phyloP scores from a whole-genome alignment of 2,888 invertebrate species.

The Chorisops tibialis region DNA sequence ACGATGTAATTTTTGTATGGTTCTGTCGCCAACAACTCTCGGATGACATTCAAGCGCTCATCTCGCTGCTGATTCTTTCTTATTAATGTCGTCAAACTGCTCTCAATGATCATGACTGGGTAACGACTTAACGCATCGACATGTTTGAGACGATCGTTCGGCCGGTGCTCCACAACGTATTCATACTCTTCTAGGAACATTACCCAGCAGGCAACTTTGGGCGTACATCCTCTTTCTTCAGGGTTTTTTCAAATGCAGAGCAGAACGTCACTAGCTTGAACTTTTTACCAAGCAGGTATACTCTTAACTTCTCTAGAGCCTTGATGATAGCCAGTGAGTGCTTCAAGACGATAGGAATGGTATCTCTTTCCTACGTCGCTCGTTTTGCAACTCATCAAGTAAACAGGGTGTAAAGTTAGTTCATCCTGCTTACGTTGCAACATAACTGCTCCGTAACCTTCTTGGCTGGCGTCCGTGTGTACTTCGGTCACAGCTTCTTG shows the following conservation, averaged over 20 bases:
- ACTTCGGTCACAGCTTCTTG: constrained; percentile 4
- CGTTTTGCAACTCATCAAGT: constrained; percentile 23
- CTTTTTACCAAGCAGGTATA: constrained; percentile 35
- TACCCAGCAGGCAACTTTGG: too few relatives aligned
- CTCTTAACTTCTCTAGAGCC: constrained; percentile 36
- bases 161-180: too few relatives aligned
- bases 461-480: not conserved
- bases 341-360: constrained; percentile 22
- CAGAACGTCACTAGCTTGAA: constrained; percentile 34
- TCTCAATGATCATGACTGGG: constrained; percentile 28
- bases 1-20: too few relatives aligned
- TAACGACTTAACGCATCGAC: constrained; percentile 35
- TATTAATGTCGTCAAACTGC: too few relatives aligned
- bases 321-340: constrained; percentile 21
- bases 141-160: too few relatives aligned
- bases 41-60: too few relatives aligned
- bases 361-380: constrained; percentile 11
- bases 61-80: too few relatives aligned
- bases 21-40: too few relatives aligned
- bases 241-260: constrained; percentile 29
- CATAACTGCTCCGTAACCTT: too few relatives aligned
- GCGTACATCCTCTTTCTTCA: constrained; percentile 31
- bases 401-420: constrained; percentile 3
- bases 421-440: not conserved
- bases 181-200: too few relatives aligned